Evolutionary conservation across 1,140 invertebrate genomes (phyloP).

Genomic region (Paralvinella palmiformis): DNA sequence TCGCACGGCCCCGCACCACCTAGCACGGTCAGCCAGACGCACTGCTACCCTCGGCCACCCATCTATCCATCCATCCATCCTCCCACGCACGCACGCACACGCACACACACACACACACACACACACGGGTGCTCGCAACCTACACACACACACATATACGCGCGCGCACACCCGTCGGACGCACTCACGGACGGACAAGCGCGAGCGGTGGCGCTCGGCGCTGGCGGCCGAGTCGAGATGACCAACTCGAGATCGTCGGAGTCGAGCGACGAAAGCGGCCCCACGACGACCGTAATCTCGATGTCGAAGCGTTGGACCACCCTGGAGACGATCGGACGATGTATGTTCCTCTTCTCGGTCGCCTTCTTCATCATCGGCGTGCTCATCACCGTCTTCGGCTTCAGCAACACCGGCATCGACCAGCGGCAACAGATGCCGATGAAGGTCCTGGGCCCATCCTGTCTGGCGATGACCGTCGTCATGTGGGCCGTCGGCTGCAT

Average conservation of each 20-base stretch:
- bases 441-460: slow-evolving; percentile 10
- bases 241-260: not conserved
- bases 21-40: too few relatives aligned
- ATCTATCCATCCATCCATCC: too few relatives aligned
- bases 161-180: not conserved
- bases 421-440: slow-evolving; percentile 6
- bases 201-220: not conserved
- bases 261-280: not conserved
- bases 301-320: slow-evolving; percentile 10
- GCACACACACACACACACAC: too few relatives aligned
- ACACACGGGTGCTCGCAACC: too few relatives aligned
- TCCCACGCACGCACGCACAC: too few relatives aligned
- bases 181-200: not conserved
- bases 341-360: slow-evolving; percentile 12
- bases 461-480: slow-evolving; percentile 9
- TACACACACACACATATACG: too few relatives aligned
- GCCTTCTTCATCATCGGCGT: slow-evolving; percentile 12
- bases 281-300: not conserved
- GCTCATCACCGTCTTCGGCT: slow-evolving; percentile 18
- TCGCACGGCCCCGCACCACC: too few relatives aligned
- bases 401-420: not conserved
- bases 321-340: slow-evolving; percentile 6
- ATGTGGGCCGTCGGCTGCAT: slow-evolving; percentile 14
- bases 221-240: too few relatives aligned
- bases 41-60: too few relatives aligned